Evolutionary conservation across 2,797 vertebrate species (phyloP).

Genomic region (Thalassophryne amazonica): DNA sequence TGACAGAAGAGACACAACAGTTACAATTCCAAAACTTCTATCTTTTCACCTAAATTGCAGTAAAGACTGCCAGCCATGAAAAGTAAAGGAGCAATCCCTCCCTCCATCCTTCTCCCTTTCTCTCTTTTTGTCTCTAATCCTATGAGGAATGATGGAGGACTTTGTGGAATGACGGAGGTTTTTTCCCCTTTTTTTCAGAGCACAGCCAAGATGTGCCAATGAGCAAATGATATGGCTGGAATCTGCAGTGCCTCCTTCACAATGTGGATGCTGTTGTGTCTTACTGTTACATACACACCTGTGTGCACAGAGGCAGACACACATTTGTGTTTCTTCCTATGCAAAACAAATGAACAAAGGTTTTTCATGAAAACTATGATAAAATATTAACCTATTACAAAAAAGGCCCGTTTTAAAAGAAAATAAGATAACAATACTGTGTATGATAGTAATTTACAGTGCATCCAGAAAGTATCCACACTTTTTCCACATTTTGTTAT

Average conservation of each 20-base stretch:
- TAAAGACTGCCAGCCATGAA: slow-evolving; percentile 21
- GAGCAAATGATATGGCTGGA: slow-evolving; percentile 81
- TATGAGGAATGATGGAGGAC: slow-evolving; percentile 65
- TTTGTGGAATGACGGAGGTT: slow-evolving; percentile 75
- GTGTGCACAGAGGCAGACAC: not conserved
- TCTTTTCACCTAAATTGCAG: slow-evolving; percentile 40
- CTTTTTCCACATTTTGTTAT: too few relatives aligned
- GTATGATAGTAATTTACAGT: too few relatives aligned
- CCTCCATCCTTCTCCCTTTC: slow-evolving; percentile 24
- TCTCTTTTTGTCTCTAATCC: slow-evolving; percentile 59
- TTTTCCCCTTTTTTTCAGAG: slow-evolving; percentile 77
- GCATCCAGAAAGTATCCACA: too few relatives aligned
- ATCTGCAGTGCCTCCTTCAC: slow-evolving; percentile 74
- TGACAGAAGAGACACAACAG: slow-evolving; percentile 23
- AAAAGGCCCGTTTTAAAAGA: too few relatives aligned
- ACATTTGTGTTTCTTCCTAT: not conserved
- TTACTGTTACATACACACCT: slow-evolving; percentile 16
- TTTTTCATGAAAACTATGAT: too few relatives aligned
- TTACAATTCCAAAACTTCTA: slow-evolving; percentile 34
- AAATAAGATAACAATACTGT: too few relatives aligned
- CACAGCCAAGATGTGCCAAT: slow-evolving; percentile 83
- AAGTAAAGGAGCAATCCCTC: slow-evolving; percentile 35
- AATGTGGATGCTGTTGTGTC: slow-evolving; percentile 57
- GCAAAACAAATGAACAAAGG: not conserved
- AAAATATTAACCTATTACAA: too few relatives aligned